Evolutionary conservation across 2,888 invertebrate genomes (phyloP).

Genomic region (Kryphioiulus occultus): DNA sequence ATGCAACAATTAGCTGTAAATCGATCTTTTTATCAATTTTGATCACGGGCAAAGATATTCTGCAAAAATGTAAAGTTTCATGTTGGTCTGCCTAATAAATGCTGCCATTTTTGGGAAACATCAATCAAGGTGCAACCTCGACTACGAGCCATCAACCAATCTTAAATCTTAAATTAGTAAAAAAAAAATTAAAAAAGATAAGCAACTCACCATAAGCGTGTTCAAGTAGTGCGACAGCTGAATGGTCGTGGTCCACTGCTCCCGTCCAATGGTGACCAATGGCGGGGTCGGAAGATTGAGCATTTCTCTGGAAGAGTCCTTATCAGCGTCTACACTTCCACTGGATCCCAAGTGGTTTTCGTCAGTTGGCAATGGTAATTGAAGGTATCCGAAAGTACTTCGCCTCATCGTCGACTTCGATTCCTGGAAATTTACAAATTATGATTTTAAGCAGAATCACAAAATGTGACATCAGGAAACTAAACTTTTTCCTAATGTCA

Average conservation of each 20-base stretch:
- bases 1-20: neutral
- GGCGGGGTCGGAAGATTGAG: constrained; percentile 61
- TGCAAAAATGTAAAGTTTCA: neutral
- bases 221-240: constrained; percentile 87
- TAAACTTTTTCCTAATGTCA: no score
- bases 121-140: neutral
- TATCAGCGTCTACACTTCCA: constrained; percentile 50
- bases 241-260: constrained; percentile 77
- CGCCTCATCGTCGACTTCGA: constrained; percentile 45
- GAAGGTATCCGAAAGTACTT: constrained; percentile 51
- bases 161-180: no score
- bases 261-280: constrained; percentile 66
- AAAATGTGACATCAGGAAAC: no score
- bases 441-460: neutral
- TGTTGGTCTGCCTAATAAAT: neutral
- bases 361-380: constrained; percentile 41
- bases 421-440: constrained; percentile 45
- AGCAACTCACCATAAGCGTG: constrained; percentile 70
- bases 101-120: neutral
- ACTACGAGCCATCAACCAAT: neutral
- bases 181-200: neutral
- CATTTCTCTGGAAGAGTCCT: constrained; percentile 55
- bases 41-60: neutral
- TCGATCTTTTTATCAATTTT: neutral
- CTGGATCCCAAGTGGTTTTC: constrained; percentile 46